Evolutionary conservation across 2,797 vertebrate genomes (phyloP).

Genomic region (Acanthiza pusilla): DNA sequence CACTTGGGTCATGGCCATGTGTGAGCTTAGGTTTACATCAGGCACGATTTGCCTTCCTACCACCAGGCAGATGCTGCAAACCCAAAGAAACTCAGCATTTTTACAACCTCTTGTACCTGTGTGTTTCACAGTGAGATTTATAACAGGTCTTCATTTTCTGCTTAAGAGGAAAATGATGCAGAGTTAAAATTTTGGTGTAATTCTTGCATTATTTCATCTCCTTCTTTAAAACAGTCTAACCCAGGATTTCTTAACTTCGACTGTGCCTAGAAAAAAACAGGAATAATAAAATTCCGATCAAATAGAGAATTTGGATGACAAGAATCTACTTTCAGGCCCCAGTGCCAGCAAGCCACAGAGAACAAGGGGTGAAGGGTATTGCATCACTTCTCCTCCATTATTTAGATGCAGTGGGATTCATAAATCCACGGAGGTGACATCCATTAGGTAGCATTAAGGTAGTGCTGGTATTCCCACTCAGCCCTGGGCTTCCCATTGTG

Average conservation of each 20-base stretch:
- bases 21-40: background rate
- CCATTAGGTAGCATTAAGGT: constrained; percentile 48
- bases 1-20: fast-evolving
- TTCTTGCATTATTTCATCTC: background rate
- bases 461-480: background rate
- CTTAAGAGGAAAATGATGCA: fast-evolving
- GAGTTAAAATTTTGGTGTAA: background rate
- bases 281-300: background rate
- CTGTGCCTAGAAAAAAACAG: background rate
- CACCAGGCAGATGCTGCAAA: background rate
- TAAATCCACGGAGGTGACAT: constrained; percentile 6
- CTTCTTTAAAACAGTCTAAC: background rate
- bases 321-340: background rate
- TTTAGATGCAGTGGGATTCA: constrained; percentile 29
- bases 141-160: background rate
- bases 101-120: fast-evolving
- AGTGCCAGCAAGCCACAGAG: background rate
- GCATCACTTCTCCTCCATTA: constrained; percentile 30
- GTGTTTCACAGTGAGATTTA: background rate
- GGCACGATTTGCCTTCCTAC: fast-evolving
- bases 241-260: background rate
- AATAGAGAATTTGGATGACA: background rate
- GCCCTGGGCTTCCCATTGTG: background rate
- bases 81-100: background rate
- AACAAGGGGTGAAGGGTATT: background rate